Evolutionary conservation across 2,888 invertebrate genomes (phyloP), one percentile per base, ranked within the genome.

Genomic region (Lepidocyrtoides sp.): DNA sequence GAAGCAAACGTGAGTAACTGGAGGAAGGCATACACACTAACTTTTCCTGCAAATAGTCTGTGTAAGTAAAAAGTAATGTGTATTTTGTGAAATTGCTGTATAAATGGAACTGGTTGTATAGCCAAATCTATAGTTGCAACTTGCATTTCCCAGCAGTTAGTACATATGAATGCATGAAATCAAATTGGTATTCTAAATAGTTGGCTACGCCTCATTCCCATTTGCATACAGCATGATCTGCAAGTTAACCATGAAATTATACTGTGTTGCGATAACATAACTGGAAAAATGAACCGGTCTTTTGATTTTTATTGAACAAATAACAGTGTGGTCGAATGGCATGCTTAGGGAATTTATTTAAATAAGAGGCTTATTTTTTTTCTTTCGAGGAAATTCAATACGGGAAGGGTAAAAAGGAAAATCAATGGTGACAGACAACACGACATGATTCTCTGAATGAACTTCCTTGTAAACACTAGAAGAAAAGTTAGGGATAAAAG

Each of bases 161-260:
- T 29, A 63, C 36, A 5, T 32, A 32, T 4, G 69, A 20, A 20
- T 79, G 51, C 23, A 57, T 54, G 57, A 36, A 23, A 17, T 8
- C 54, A 79, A 54, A 79, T 79, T 57, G 36, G 23, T 79, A 54
- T 79, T 79, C 36, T 41, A 57, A 57, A 32, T 79, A 32, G 79
- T 79, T 57, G 57, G 69, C 69, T 44, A 88, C 32, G 69, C 54
- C 77, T 63, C 89, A 79, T 85, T 90, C 69, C 60, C 85, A 90
- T 90, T 90, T 90, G 69, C 90, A 84, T 85, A 90, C 51, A 79
- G 41, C 60, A 89, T 79, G 89, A 83, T 84, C 77, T 90, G 91
- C 79, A 72, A 86, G 81, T 91, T 86, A 91, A 81, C 91, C 91
- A 91, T 91, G 86, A 91, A 91, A 91, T 91, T 86, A 72, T 86